Percentiles rank a stretch among this genome's conserved stretches.
These are phyloP conservation scores for Pocillopora grandis DNA, from an alignment of 92 coral and sea anemone species.

Conservation along the genomic window DNA sequence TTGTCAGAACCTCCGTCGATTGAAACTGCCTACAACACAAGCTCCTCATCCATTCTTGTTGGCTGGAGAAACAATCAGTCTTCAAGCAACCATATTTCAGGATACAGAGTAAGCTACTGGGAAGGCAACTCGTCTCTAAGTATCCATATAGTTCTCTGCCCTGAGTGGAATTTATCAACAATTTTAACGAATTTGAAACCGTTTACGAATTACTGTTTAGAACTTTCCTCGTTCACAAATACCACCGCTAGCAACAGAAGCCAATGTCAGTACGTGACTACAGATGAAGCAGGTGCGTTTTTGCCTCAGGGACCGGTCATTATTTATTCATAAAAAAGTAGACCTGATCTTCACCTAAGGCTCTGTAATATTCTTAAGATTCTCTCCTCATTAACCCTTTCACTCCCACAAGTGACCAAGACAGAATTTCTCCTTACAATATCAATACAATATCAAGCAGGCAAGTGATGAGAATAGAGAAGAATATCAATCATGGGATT, in stretches of 20 bases:
- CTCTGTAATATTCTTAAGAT: no score
- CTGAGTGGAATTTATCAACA: neutral
- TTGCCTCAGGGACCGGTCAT: neutral
- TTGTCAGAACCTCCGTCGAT: slow-evolving; percentile 18
- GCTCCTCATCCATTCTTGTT: slow-evolving; percentile 22
- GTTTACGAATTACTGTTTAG: slow-evolving; percentile 25
- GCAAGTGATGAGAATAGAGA: no score
- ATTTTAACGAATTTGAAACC: neutral
- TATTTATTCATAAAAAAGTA: no score
- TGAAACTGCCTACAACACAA: slow-evolving; percentile 15
- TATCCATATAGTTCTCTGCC: neutral
- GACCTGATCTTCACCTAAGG: no score
- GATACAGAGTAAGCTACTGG: slow-evolving; percentile 16
- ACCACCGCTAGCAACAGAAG: neutral
- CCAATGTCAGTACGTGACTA: slow-evolving; percentile 22
- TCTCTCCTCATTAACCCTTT: no score
- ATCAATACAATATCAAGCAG: no score
- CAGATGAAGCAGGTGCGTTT: slow-evolving; percentile 10
- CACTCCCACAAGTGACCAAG: no score
- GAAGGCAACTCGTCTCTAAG: neutral
- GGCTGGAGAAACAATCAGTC: neutral
- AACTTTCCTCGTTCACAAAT: neutral
- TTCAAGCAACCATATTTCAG: neutral
- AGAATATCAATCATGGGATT: no score
- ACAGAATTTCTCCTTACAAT: no score